Conservation (phyloP, 2,888 invertebrate genomes). For the Phasia obesa region DNA sequence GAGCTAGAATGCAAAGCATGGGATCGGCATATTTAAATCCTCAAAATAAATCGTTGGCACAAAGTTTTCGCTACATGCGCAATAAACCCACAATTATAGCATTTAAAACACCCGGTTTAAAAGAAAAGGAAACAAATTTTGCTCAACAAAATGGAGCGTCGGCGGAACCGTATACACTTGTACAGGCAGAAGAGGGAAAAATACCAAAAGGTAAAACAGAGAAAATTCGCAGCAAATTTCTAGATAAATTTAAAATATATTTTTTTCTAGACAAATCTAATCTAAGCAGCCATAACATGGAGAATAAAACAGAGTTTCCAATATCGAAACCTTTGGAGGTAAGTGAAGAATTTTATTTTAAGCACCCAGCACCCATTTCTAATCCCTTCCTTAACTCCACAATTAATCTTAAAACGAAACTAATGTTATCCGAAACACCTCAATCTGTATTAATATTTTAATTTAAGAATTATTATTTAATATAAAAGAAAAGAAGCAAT, state of each 20-base stretch:
- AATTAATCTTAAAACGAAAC: neutral
- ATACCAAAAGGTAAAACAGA: conserved; percentile 78
- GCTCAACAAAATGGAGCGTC: conserved; percentile 82
- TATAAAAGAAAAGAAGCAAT: neutral
- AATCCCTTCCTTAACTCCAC: neutral
- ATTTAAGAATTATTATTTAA: neutral
- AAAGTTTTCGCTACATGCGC: conserved; percentile 95
- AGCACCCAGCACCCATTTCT: neutral
- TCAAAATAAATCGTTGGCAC: conserved; percentile 90
- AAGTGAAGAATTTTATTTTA: conserved; percentile 24
- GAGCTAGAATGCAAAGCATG: conserved; percentile 86
- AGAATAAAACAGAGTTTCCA: conserved; percentile 29
- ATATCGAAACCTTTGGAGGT: conserved; percentile 68
- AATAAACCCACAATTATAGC: conserved; percentile 94
- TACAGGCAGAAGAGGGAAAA: conserved; percentile 86
- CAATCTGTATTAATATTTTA: too few species aligned
- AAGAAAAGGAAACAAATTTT: conserved; percentile 86
- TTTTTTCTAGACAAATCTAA: conserved; percentile 45
- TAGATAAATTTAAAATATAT: neutral
- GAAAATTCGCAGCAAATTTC: too few species aligned
- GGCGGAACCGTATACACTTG: conserved; percentile 79
- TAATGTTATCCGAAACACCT: too few species aligned
- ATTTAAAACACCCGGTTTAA: conserved; percentile 91
- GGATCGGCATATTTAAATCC: conserved; percentile 88
- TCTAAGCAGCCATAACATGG: conserved; percentile 3